A percentile compares a stretch with the other conserved stretches of the same genome.
These are phyloP conservation scores for Drosophila parthenogenetica DNA, from an alignment of 2,888 invertebrate genomes.

Conservation along the genomic window DNA sequence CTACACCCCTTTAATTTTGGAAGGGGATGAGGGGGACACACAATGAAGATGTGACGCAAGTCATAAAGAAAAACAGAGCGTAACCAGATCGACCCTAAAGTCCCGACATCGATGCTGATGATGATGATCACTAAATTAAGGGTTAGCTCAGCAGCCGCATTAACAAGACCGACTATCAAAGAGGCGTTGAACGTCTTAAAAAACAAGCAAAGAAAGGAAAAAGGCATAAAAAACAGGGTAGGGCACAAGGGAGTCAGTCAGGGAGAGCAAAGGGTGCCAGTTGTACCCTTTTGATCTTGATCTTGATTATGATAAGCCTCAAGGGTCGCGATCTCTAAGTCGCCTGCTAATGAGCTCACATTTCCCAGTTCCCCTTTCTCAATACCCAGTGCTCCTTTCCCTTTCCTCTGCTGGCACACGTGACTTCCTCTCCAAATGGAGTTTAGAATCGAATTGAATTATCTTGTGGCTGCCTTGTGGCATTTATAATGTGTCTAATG, in stretches of 20 bases:
- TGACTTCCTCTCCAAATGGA: slow-evolving; percentile 52
- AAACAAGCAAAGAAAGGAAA: slow-evolving; percentile 34
- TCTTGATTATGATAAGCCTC: slow-evolving; percentile 49
- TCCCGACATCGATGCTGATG: slow-evolving; percentile 27
- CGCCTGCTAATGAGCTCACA: slow-evolving; percentile 72
- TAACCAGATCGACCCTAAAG: slow-evolving; percentile 40
- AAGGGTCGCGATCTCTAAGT: slow-evolving; percentile 70
- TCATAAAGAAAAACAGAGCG: slow-evolving; percentile 36
- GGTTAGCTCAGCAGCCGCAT: slow-evolving; percentile 56
- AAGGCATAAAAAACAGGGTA: slow-evolving; percentile 3
- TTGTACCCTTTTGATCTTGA: slow-evolving; percentile 26
- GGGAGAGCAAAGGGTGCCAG: slow-evolving; percentile 59
- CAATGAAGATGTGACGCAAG: slow-evolving; percentile 47
- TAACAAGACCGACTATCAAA: slow-evolving; percentile 59
- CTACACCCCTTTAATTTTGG: slow-evolving; percentile 40
- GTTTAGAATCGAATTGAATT: slow-evolving; percentile 59
- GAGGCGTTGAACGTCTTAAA: slow-evolving; percentile 51
- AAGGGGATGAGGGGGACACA: background rate
- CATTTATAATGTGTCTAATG: slow-evolving; percentile 77
- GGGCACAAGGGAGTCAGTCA: slow-evolving; percentile 27
- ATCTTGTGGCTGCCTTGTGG: slow-evolving; percentile 67
- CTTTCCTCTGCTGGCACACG: slow-evolving; percentile 31
- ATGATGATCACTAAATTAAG: slow-evolving; percentile 72
- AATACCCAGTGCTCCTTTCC: slow-evolving; percentile 16
- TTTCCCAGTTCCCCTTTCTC: slow-evolving; percentile 33